Percentiles rank a stretch among this genome's conserved stretches.
phyloP scores from a whole-genome alignment of 2,888 invertebrate species.

The Agrochola circellaris region DNA sequence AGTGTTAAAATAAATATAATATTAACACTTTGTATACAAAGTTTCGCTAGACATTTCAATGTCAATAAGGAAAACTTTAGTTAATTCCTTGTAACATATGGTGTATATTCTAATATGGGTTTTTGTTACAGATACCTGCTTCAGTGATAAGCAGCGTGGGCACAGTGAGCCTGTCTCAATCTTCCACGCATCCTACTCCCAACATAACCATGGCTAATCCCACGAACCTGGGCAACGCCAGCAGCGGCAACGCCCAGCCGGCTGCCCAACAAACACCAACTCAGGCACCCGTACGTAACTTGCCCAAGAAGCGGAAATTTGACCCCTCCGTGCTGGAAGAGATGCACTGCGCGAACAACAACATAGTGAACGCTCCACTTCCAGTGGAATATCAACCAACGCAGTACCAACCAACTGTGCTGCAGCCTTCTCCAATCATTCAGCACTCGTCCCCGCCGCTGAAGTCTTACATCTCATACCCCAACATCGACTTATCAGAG shows the following conservation, averaged over 20 bases:
- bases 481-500: conserved; percentile 96
- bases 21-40: conserved; percentile 10
- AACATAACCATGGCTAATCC: conserved; percentile 88
- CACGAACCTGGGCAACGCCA: conserved; percentile 84
- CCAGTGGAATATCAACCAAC: conserved; percentile 81
- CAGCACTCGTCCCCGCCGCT: conserved; percentile 90
- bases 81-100: neutral
- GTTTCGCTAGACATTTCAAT: conserved; percentile 31
- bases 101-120: conserved; percentile 10
- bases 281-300: conserved; percentile 92
- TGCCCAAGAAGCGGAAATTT: conserved; percentile 98
- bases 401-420: conserved; percentile 77
- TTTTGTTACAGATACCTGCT: conserved; percentile 88
- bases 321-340: conserved; percentile 95
- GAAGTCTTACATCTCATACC: conserved; percentile 88
- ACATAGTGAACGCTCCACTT: conserved; percentile 77
- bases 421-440: conserved; percentile 84
- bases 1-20: conserved; percentile 9
- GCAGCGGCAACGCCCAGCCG: conserved; percentile 79
- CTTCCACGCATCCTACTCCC: conserved; percentile 82
- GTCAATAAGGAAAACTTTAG: conserved; percentile 50
- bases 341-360: conserved; percentile 87
- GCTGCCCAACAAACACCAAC: conserved; percentile 84
- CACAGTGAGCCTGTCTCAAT: conserved; percentile 89
- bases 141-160: conserved; percentile 91